Conservation (phyloP, 2,113 vertebrate species). For the Paraplagusia blochii region DNA sequence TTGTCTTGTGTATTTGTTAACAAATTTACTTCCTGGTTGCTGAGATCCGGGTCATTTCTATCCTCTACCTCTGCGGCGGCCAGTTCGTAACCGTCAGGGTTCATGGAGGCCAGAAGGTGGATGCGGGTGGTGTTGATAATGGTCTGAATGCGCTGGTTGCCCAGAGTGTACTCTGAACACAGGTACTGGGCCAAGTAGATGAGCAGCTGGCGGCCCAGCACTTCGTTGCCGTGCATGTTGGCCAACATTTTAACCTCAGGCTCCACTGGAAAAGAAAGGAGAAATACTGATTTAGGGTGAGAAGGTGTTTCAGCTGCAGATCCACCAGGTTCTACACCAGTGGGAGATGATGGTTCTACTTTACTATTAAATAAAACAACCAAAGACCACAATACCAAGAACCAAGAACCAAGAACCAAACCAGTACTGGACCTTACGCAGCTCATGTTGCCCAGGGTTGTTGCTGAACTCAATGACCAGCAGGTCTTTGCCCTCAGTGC, state of each 20-base stretch:
- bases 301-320: too few species aligned
- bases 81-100: constrained; percentile 94
- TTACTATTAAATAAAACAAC: too few species aligned
- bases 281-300: too few species aligned
- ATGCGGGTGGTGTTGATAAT: constrained; percentile 92
- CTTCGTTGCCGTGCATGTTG: constrained; percentile 98
- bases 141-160: constrained; percentile 84
- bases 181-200: constrained; percentile 91
- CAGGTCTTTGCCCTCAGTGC: constrained; percentile 88
- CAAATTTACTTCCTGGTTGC: constrained; percentile 81
- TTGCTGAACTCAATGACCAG: constrained; percentile 91
- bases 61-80: constrained; percentile 91
- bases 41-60: constrained; percentile 74
- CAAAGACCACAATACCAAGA: too few species aligned
- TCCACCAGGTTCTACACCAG: too few species aligned
- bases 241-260: constrained; percentile 93
- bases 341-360: too few species aligned
- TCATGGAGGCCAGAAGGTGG: constrained; percentile 95
- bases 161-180: constrained; percentile 89
- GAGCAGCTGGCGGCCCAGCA: constrained; percentile 88
- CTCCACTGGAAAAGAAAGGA: constrained; percentile 78
- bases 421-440: constrained; percentile 77
- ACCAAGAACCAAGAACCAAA: too few species aligned
- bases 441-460: constrained; percentile 90
- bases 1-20: constrained; percentile 59